Evolutionary conservation across 1,140 invertebrate genomes (phyloP), one percentile per base, ranked within the genome.

Genomic region (Drosophila nigrodunni): DNA sequence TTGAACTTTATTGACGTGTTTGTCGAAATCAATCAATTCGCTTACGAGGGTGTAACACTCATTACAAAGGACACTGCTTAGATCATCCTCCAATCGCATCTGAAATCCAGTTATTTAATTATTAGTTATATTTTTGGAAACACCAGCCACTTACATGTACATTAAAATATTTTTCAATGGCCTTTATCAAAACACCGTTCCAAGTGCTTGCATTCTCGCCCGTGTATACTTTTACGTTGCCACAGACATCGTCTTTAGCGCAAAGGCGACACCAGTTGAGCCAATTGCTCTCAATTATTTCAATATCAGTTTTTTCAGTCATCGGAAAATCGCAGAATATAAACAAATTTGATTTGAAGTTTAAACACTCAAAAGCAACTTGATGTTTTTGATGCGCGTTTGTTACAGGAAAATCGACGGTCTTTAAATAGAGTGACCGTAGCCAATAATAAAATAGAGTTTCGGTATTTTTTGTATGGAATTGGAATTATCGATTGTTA

Each of bases 1-100:
- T 50, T 92, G 89, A 2, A 92, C 91, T 52, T 90, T 92, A 10
- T 74, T 80, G 2, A 90, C 83, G 35, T 90, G 86, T 60, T 92
- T 86, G 0, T 89, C 74, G 58, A 92, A 92, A 25, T 74, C 75
- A 7, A 86, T 90, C 18, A 92, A 59, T 52, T 83, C 77, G n/a
- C 77, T 75, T n/a, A 92, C 74, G 10, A 92, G 46, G 3, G 80
- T 80, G 13, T 90, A 82, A 35, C 91, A 92, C 43, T 86, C 80
- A 7, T 73, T 74, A 58, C 91, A 92, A 4, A 92, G 62, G 3
- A 74, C 77, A n/a, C 69, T 73, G 35, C 89, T 81, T n/a, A 90
- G 25, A 15, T 78, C 82, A 59, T 92, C 89, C 35, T 92, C 86
- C 2, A 76, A 35, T 7, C 58, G 78, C 72, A 92, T 89, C 90